A percentile compares a stretch with the other conserved stretches of the same genome.
phyloP scores from a whole-genome alignment of 2,797 vertebrate species.

The Eurystomus glaucurus region DNA sequence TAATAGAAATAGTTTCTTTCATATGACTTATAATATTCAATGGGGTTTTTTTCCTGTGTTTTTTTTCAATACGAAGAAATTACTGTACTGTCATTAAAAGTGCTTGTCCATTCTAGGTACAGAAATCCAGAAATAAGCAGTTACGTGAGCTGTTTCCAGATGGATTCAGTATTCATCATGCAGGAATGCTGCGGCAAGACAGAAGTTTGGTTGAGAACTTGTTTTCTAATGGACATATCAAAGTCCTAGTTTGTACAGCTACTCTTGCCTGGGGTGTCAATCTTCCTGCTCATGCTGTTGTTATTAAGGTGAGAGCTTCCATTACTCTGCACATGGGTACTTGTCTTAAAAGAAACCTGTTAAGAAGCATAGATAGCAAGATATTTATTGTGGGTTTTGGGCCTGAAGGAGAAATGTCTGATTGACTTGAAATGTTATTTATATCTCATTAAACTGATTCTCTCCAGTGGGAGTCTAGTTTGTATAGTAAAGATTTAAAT shows the following conservation, averaged over 20 bases:
- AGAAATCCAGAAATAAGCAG: constrained; percentile 97
- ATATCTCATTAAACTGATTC: constrained; percentile 78
- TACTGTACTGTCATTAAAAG: neutral
- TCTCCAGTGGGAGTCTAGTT: constrained; percentile 72
- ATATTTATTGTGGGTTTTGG: constrained; percentile 37
- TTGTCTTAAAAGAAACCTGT: constrained; percentile 51
- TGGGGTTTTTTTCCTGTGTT: accelerated
- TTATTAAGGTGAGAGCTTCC: constrained; percentile 93
- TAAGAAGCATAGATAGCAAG: constrained; percentile 43
- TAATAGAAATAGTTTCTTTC: neutral
- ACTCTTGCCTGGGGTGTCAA: constrained; percentile 99
- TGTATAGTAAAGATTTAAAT: constrained; percentile 83
- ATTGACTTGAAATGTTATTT: constrained; percentile 77
- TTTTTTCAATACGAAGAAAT: neutral
- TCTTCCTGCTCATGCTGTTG: constrained; percentile 97
- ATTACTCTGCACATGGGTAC: constrained; percentile 32
- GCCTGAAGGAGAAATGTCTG: constrained; percentile 41
- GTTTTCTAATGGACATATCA: constrained; percentile 94
- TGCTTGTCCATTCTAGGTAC: constrained; percentile 85
- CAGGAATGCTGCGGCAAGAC: constrained; percentile 96
- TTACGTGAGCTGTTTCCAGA: constrained; percentile 96
- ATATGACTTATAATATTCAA: neutral
- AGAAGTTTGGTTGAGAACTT: constrained; percentile 94
- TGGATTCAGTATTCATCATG: constrained; percentile 98
- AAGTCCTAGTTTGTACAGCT: constrained; percentile 95